Percentiles rank a stretch among this genome's conserved stretches.
Evolutionary conservation across 2,113 vertebrate species (phyloP).

Genomic region (Poecilia latipinna): DNA sequence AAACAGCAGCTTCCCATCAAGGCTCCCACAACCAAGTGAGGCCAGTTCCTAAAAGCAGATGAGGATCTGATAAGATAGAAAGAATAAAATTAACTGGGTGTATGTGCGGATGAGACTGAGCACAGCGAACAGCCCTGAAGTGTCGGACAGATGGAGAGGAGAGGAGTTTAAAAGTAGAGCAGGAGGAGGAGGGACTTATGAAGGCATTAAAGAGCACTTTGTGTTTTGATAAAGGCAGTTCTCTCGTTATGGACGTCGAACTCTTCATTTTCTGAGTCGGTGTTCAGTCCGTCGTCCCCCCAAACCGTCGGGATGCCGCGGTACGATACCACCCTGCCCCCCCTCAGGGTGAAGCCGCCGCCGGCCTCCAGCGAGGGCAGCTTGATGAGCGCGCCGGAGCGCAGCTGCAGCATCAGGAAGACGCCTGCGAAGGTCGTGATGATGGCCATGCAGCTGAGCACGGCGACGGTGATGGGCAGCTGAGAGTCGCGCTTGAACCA

Average conservation of each 20-base stretch:
- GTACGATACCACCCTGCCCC: constrained; percentile 86
- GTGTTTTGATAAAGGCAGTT: constrained; percentile 99
- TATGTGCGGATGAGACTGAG: constrained; percentile 41
- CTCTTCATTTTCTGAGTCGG: constrained; percentile 91
- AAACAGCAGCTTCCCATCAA: constrained; percentile 48
- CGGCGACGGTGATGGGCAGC: constrained; percentile 85
- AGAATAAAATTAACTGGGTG: constrained; percentile 31
- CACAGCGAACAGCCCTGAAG: constrained; percentile 54
- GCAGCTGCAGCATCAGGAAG: constrained; percentile 92
- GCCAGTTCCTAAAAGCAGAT: constrained; percentile 26
- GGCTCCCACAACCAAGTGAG: constrained; percentile 43
- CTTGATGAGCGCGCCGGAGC: constrained; percentile 83
- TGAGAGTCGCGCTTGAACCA: constrained; percentile 62
- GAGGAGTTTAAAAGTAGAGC: constrained; percentile 46
- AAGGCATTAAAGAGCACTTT: constrained; percentile 94
- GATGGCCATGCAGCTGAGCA: constrained; percentile 91
- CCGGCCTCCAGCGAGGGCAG: constrained; percentile 86
- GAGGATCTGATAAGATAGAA: constrained; percentile 33
- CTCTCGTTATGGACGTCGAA: constrained; percentile 89
- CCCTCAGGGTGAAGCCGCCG: constrained; percentile 63
- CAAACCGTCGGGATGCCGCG: constrained; percentile 94
- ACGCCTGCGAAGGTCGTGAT: constrained; percentile 85
- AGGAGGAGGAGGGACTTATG: constrained; percentile 15
- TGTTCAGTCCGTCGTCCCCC: constrained; percentile 87
- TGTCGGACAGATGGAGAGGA: constrained; percentile 32